Conservation (phyloP, 2,797 vertebrate species). For the Oreortyx pictus region DNA sequence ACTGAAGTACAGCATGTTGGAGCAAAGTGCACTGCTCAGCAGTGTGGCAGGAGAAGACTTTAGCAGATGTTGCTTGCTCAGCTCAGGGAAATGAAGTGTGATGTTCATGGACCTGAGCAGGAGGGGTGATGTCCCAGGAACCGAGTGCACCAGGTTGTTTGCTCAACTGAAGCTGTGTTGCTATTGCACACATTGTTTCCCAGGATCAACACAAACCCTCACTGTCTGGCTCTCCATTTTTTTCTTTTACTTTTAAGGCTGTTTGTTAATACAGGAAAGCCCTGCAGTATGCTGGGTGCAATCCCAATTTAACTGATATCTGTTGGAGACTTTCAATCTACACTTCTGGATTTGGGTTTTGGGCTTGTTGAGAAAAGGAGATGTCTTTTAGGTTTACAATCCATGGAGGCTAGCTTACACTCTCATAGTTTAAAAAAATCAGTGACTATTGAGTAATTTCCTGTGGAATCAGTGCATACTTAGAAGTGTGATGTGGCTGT, state of each 20-base stretch:
- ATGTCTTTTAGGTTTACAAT: background rate
- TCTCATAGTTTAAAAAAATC: background rate
- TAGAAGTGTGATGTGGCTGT: background rate
- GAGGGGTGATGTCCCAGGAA: background rate
- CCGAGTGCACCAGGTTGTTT: fast-evolving
- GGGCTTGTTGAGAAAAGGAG: background rate
- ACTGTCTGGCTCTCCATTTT: background rate
- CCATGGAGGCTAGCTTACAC: background rate
- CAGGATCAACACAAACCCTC: background rate
- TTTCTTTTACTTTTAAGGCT: background rate
- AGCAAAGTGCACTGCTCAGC: background rate
- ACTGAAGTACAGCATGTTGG: background rate
- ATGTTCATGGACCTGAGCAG: background rate
- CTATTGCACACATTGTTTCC: background rate
- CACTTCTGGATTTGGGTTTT: background rate
- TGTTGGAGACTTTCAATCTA: background rate
- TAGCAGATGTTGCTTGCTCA: background rate
- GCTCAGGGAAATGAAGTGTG: background rate
- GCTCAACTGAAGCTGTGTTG: background rate
- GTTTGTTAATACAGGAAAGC: background rate
- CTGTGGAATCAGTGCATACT: background rate
- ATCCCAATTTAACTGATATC: slow-evolving; percentile 7
- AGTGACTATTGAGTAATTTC: background rate
- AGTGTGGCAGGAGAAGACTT: background rate
- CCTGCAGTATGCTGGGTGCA: background rate